A percentile compares a stretch with the other conserved stretches of the same genome.
Evolutionary conservation across 2,797 vertebrate species (phyloP).

Genomic region (Oreortyx pictus): DNA sequence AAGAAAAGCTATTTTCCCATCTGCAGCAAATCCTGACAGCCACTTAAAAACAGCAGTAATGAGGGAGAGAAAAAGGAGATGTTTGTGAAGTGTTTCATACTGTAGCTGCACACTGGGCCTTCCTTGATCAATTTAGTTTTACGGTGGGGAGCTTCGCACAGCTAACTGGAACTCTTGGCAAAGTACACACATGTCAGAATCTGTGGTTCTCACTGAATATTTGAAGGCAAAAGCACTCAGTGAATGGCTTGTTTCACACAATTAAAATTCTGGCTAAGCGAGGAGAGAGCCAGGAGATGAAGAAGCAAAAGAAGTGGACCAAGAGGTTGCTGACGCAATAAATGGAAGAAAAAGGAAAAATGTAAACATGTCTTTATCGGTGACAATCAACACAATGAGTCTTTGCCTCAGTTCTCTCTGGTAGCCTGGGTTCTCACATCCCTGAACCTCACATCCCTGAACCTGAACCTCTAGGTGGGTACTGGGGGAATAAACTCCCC

Average conservation of each 20-base stretch:
- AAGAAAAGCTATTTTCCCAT: conserved; percentile 69
- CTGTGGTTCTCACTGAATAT: background rate
- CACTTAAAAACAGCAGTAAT: conserved; percentile 35
- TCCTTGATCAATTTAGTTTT: background rate
- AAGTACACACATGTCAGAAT: background rate
- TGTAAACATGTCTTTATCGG: background rate
- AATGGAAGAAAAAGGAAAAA: background rate
- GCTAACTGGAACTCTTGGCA: background rate
- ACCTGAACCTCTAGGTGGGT: no score
- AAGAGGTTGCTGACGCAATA: background rate
- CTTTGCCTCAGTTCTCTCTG: no score
- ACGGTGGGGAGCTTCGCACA: background rate
- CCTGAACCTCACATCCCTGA: no score
- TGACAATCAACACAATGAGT: no score
- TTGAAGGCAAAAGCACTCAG: background rate
- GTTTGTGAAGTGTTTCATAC: conserved; percentile 2
- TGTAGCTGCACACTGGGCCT: background rate
- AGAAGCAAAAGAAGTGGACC: background rate
- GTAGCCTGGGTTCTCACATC: no score
- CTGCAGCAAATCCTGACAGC: conserved; percentile 65
- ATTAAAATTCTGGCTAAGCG: background rate
- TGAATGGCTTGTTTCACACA: background rate
- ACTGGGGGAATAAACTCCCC: no score
- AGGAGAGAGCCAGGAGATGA: background rate
- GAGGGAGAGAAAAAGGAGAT: background rate